Evolutionary conservation across 2,113 vertebrate species (phyloP), one percentile per base, ranked within the genome.

Genomic region (Notarius quadriscutis): DNA sequence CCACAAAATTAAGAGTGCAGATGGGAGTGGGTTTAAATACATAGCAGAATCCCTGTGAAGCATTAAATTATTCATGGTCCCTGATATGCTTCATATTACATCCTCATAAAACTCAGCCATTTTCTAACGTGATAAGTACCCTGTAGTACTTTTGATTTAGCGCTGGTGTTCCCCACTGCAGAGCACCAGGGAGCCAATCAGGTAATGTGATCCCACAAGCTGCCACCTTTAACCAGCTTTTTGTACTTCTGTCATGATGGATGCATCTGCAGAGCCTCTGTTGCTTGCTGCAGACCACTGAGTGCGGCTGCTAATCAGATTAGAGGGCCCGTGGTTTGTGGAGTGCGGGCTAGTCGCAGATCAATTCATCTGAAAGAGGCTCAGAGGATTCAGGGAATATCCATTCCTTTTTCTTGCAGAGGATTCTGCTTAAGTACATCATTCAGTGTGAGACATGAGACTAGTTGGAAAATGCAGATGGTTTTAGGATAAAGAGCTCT

Each of bases 191-290:
- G 86, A 90, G 87, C 65, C 77, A 79, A 77, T 87, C 81, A 41
- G 57, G 85, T 87, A 90, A 88, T 84, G 69, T 87, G 91, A 93
- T 89, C 81, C 91, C 93, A 94, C 93, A 94, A 92, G 81, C 90
- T 87, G 92, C 94, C 95, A 94, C 89, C 85, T 91, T 92, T 87
- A 89, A 89, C 81, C 65, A 72, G 82, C 86, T 88, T 58, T 83
- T 84, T 84, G 84, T 71, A 50, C 69, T 63, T 77, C 90, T 57
- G 92, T 83, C 69, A 87, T 81, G 88, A 93, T 95, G 92, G 95
- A 96, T 95, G 93, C 92, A 84, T 87, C 79, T 90, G 86, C 83
- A 91, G 91, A 89, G 91, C 89, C 88, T 90, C 89, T 90, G 67
- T 84, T 62, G 86, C 85, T 58, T 74, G 81, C 89, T 77, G 30